Conservation (phyloP, 2,797 vertebrate species). For the Aphelocoma californica region DNA sequence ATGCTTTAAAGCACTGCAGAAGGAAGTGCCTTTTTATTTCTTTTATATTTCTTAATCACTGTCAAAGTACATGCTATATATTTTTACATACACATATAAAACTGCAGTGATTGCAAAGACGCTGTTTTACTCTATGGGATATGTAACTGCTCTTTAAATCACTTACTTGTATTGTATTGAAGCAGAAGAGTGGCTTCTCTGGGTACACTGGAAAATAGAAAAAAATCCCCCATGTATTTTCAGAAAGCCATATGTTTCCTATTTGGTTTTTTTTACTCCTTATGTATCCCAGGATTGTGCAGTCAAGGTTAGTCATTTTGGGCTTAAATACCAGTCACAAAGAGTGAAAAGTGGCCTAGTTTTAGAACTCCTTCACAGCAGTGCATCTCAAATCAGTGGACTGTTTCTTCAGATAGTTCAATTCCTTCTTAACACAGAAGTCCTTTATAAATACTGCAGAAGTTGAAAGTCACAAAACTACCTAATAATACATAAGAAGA, state of each 20-base stretch:
- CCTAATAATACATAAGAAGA: background rate
- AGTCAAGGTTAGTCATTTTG: background rate
- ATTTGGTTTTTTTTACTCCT: background rate
- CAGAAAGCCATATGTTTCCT: background rate
- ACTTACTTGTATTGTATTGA: background rate
- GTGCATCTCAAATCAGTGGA: background rate
- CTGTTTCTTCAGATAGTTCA: background rate
- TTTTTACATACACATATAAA: background rate
- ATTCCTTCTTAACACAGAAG: background rate
- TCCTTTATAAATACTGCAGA: background rate
- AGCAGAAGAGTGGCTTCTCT: background rate
- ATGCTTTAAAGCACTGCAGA: background rate
- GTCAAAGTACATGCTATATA: background rate
- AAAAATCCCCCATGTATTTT: background rate
- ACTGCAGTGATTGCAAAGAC: background rate
- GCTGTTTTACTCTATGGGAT: background rate
- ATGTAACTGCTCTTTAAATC: background rate
- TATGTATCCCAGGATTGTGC: background rate
- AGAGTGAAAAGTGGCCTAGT: background rate
- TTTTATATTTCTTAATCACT: background rate
- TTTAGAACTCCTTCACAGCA: background rate
- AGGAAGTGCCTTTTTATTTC: background rate
- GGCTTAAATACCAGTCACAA: background rate
- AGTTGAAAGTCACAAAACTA: background rate
- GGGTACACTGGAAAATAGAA: background rate